These are phyloP conservation scores for Punctoribates punctum DNA, from an alignment of 2,888 invertebrate species.

Conservation along the genomic window DNA sequence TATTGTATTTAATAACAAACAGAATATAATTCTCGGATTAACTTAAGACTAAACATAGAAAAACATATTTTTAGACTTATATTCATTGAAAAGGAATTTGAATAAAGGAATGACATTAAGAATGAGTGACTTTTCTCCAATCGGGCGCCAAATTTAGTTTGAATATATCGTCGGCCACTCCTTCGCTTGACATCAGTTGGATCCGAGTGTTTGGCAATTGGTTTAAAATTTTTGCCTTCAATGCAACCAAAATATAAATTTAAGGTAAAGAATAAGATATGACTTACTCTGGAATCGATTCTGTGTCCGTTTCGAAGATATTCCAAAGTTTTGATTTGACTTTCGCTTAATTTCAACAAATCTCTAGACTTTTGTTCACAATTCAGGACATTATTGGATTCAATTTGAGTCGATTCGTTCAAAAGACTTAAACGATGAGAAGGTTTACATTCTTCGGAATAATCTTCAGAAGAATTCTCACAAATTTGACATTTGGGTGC, in stretches of 20 bases:
- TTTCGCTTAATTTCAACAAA: conserved; percentile 39
- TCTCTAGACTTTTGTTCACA: background rate
- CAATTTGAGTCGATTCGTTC: background rate
- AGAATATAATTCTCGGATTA: too few relatives aligned
- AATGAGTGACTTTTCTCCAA: conserved; percentile 20
- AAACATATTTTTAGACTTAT: background rate
- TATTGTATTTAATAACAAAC: too few relatives aligned
- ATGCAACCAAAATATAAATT: background rate
- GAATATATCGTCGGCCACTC: background rate
- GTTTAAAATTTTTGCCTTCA: conserved; percentile 10
- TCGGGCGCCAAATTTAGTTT: conserved; percentile 10
- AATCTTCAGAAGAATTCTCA: conserved; percentile 9
- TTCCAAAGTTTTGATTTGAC: conserved; percentile 46
- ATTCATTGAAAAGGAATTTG: background rate
- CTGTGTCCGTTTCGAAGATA: conserved; percentile 44
- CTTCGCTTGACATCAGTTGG: background rate
- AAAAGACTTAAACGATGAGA: conserved; percentile 3
- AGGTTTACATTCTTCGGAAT: background rate
- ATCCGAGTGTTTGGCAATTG: conserved; percentile 28
- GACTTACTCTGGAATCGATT: conserved; percentile 44
- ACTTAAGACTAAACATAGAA: background rate
- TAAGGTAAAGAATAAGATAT: background rate
- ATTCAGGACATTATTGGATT: conserved; percentile 31
- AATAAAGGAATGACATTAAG: background rate
- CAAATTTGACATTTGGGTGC: background rate